A percentile compares a stretch with the other conserved stretches of the same genome.
These are phyloP conservation scores for Hyperopisus bebe DNA, from an alignment of 2,113 vertebrate species.

Conservation along the genomic window DNA sequence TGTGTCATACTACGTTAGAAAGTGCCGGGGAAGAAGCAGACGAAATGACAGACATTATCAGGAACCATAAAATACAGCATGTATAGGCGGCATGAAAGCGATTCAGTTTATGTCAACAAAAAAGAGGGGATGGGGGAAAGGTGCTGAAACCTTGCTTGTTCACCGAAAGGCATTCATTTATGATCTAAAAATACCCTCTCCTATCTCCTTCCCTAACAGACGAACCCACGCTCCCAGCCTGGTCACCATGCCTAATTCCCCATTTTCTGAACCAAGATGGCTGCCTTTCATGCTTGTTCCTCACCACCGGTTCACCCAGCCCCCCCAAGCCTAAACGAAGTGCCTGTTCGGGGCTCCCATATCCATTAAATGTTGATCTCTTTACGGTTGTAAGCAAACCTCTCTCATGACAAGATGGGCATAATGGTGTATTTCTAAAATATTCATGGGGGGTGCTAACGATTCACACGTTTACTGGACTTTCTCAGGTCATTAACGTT, in stretches of 20 bases:
- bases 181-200: neutral
- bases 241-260: neutral
- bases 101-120: neutral
- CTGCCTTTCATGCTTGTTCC: neutral
- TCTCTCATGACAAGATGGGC: neutral
- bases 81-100: neutral
- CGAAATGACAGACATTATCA: neutral
- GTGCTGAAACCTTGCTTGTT: neutral
- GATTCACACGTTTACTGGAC: neutral
- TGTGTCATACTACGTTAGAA: neutral
- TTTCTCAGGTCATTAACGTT: neutral
- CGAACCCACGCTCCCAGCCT: neutral
- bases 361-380: neutral
- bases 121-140: neutral
- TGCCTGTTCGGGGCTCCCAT: neutral
- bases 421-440: neutral
- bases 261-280: neutral
- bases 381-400: neutral
- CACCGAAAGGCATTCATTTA: neutral
- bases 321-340: neutral
- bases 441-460: neutral
- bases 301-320: neutral
- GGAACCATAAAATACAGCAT: neutral
- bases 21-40: neutral
- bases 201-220: neutral